Conservation (phyloP, 2,888 invertebrate genomes). For the Drosophila colorata region DNA sequence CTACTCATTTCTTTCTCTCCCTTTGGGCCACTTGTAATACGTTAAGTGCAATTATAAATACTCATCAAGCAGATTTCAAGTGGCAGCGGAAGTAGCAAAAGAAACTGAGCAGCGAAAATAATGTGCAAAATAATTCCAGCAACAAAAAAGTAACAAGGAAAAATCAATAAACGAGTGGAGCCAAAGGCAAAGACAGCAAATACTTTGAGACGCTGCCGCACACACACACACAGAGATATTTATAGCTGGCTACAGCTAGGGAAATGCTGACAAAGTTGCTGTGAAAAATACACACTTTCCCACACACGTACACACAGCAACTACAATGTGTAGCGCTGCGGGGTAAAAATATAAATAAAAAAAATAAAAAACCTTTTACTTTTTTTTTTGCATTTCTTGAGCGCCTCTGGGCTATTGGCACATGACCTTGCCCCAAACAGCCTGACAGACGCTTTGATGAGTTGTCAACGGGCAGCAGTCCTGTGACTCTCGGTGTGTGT, state of each 20-base stretch:
- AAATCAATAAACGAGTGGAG: conserved; percentile 58
- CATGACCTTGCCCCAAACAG: conserved; percentile 65
- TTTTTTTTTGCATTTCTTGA: conserved; percentile 53
- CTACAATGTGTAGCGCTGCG: conserved; percentile 36
- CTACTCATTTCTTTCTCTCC: not conserved
- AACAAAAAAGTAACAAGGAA: conserved; percentile 29
- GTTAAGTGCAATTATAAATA: conserved; percentile 77
- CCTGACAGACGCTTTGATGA: conserved; percentile 65
- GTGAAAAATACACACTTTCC: conserved; percentile 26
- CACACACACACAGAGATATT: conserved; percentile 3
- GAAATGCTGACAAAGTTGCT: conserved; percentile 62
- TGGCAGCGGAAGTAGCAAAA: conserved; percentile 42
- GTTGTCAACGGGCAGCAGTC: conserved; percentile 64
- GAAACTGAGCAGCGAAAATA: conserved; percentile 47
- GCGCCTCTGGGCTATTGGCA: conserved; percentile 69
- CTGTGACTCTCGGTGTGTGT: conserved; percentile 2
- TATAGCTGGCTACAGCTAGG: conserved; percentile 2
- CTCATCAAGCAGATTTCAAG: conserved; percentile 60
- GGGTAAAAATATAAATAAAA: conserved; percentile 16
- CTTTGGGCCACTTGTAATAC: conserved; percentile 36
- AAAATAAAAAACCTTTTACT: conserved; percentile 41
- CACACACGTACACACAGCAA: conserved; percentile 23
- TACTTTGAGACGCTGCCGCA: conserved; percentile 35
- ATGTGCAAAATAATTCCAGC: conserved; percentile 44
- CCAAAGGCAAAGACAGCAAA: conserved; percentile 43